Evolutionary conservation across 2,113 vertebrate genomes (phyloP).

Genomic region (Pterocles gutturalis): DNA sequence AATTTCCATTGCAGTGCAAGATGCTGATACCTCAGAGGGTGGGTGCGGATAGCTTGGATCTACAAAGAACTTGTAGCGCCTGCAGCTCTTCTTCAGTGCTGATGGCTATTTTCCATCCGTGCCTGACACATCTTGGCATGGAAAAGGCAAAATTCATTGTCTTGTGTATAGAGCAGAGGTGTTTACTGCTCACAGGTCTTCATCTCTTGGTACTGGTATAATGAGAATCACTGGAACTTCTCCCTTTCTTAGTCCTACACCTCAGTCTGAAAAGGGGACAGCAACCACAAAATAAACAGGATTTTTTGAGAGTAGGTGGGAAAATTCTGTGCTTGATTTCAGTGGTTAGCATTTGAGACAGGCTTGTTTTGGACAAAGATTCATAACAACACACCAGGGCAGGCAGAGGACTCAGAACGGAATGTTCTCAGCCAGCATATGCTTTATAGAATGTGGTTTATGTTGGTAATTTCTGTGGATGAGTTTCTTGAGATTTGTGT

Average conservation of each 20-base stretch:
- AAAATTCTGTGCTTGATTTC: background rate
- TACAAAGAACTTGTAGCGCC: background rate
- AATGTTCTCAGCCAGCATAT: background rate
- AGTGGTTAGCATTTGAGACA: background rate
- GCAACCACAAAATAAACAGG: background rate
- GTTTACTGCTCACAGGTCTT: background rate
- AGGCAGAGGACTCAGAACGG: background rate
- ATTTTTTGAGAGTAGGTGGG: background rate
- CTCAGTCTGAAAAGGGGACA: background rate
- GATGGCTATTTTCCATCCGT: background rate
- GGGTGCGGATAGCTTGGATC: background rate
- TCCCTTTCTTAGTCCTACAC: background rate
- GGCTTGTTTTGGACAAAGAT: background rate
- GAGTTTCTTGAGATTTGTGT: background rate
- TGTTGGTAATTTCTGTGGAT: background rate
- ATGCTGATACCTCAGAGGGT: background rate
- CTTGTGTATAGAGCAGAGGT: too few species aligned
- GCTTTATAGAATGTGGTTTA: background rate
- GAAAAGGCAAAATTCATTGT: background rate
- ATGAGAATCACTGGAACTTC: background rate
- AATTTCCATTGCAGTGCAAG: background rate
- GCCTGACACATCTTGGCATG: background rate
- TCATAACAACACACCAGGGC: fast-evolving
- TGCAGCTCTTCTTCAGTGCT: background rate
- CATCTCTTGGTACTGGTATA: background rate